phyloP scores from a whole-genome alignment of 2,888 invertebrate genomes.

The Pantelozetes paolii region DNA sequence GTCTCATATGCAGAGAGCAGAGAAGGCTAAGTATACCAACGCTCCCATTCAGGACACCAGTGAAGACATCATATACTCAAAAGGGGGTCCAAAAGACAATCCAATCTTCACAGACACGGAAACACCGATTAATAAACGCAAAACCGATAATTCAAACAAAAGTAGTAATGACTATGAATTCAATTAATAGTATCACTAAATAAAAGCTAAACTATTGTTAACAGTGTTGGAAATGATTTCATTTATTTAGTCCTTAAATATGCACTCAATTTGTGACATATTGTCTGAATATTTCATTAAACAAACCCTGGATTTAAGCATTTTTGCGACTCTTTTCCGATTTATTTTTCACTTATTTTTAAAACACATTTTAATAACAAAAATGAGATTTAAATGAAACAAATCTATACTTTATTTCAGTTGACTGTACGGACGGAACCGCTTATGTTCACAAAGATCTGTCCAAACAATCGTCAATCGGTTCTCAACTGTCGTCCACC shows the following conservation, averaged over 20 bases:
- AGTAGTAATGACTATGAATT: constrained; percentile 9
- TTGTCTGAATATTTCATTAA: too few relatives aligned
- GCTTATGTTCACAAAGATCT: neutral
- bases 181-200: neutral
- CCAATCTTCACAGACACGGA: neutral
- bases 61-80: neutral
- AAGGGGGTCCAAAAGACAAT: constrained; percentile 4
- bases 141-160: neutral
- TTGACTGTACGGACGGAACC: neutral
- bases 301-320: too few relatives aligned
- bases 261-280: too few relatives aligned
- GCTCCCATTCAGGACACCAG: neutral
- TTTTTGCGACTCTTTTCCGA: neutral
- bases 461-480: neutral
- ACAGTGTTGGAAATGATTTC: neutral
- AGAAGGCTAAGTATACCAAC: neutral
- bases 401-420: neutral
- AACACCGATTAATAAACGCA: neutral
- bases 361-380: too few relatives aligned
- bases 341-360: neutral
- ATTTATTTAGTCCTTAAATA: neutral
- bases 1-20: neutral
- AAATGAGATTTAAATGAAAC: too few relatives aligned
- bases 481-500: too few relatives aligned
- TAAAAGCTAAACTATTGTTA: neutral